Base-by-base conservation (phyloP, 2,888 invertebrate genomes). In the Polymixis lichenea region DNA sequence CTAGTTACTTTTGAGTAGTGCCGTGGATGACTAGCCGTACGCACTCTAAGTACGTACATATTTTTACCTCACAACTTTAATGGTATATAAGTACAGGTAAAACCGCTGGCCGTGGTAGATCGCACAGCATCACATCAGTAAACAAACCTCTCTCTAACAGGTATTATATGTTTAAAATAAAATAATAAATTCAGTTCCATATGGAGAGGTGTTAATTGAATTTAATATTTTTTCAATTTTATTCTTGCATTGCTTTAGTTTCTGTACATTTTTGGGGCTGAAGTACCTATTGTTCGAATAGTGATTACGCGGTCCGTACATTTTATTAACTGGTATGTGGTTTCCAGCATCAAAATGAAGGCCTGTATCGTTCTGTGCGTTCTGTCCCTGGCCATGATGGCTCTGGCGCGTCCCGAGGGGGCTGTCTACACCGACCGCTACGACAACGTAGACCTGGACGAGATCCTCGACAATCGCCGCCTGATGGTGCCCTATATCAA, bases 361-460 rank as follows among this genome's bases (percentile, higher is more conserved):
- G 73, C 85, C 67, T 76, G 92, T 79, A 78, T 91, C 76, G 85
- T 88, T 5, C 67, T 94, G 68, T 90, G 93, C 78, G 71, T 93
- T 58, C 53, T 95, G 22, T 92, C 72, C 22, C 15, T 78, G 38
- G 88, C 92, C 38, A 90, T 92, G 1, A 74, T 89, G 32, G 89
- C 86, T 3, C 66, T 84, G 0, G 92, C 92, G 0, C 89, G 89
- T 4, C 93, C 93, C 0, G 88, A 88, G 0, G 91, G 91, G 0
- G 90, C 90, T 0, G 80, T 87, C 0, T 95, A 98, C 91, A 97
- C 97, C 19, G 97, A 97, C 73, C 97, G 97, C 82, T 98, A 97
- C 83, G 98, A 98, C 90, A 97, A 97, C 89, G 91, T 98, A 38
- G 95, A 98, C 90, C 76, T 98, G 75, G 97, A 98, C 55, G 97